Percentiles rank a stretch among this genome's conserved stretches.
These are phyloP conservation scores for Dissostichus mawsoni DNA, from an alignment of 2,113 vertebrate species.

Conservation along the genomic window DNA sequence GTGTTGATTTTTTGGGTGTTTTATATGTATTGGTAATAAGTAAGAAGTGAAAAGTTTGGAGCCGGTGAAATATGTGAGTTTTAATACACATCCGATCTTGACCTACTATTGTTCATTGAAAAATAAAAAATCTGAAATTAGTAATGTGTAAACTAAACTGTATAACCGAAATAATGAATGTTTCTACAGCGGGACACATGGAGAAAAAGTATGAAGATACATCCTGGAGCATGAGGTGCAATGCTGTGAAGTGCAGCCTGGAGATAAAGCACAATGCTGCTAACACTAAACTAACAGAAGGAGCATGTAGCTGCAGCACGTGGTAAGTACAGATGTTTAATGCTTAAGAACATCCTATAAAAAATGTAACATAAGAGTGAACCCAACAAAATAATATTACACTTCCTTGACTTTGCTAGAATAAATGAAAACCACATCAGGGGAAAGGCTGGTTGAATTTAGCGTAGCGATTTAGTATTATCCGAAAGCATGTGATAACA, in stretches of 20 bases:
- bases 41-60: too few relatives aligned
- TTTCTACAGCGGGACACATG: neutral
- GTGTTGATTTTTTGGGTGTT: too few relatives aligned
- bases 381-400: neutral
- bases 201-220: neutral
- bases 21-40: too few relatives aligned
- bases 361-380: neutral
- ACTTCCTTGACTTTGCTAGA: neutral
- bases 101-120: too few relatives aligned
- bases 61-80: too few relatives aligned
- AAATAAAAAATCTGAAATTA: too few relatives aligned
- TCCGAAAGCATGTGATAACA: constrained; percentile 6
- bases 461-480: neutral
- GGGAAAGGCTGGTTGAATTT: neutral
- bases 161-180: neutral
- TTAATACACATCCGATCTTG: neutral
- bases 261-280: neutral
- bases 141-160: neutral
- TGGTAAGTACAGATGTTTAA: neutral
- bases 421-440: too few relatives aligned
- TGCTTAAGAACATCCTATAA: neutral
- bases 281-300: neutral
- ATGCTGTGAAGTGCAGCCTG: neutral
- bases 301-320: constrained; percentile 5
- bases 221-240: neutral